Conservation (phyloP, 2,888 invertebrate genomes). For the Cyclophora albipunctata region DNA sequence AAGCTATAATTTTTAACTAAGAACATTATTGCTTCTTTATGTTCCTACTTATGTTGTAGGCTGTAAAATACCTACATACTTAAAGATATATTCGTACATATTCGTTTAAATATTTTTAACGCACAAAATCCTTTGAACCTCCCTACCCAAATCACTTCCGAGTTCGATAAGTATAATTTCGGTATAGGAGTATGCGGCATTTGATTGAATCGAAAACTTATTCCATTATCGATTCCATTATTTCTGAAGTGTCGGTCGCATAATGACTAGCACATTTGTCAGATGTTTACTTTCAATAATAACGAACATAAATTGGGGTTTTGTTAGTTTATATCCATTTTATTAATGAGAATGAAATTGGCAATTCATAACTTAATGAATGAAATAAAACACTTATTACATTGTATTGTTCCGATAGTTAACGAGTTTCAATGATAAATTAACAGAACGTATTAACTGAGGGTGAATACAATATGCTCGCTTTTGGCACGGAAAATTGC, state of each 20-base stretch:
- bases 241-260: conserved; percentile 12
- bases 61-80: not conserved
- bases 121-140: not conserved
- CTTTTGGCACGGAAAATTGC: no score
- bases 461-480: no score
- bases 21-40: not conserved
- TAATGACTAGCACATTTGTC: conserved; percentile 11
- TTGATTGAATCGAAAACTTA: conserved; percentile 23
- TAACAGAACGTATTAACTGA: no score
- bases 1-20: conserved; percentile 6
- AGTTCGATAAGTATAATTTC: conserved; percentile 13
- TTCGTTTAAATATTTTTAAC: not conserved
- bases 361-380: no score
- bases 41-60: not conserved
- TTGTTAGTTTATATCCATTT: no score
- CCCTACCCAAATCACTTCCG: conserved; percentile 1
- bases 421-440: no score
- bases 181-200: conserved; percentile 13
- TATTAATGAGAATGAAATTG: no score
- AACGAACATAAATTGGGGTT: not conserved
- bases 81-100: not conserved
- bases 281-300: conserved; percentile 8
- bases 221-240: conserved; percentile 24
- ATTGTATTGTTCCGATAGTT: no score
- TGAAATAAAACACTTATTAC: no score